phyloP scores from a whole-genome alignment of 2,797 vertebrate genomes.

The Lacerta viridis region DNA sequence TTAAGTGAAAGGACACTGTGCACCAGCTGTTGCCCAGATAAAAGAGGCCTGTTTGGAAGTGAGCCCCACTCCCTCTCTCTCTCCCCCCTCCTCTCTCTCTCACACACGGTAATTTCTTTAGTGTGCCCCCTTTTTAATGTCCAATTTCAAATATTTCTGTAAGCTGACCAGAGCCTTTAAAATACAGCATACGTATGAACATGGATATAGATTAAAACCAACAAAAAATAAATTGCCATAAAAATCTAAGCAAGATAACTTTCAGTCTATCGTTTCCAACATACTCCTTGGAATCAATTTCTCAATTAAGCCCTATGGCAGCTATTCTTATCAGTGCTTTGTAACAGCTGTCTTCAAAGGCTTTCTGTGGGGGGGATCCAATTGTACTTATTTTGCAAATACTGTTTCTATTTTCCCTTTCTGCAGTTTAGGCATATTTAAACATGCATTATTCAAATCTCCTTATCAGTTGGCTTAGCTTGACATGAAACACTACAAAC shows the following conservation, averaged over 20 bases:
- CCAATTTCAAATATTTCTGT: not conserved
- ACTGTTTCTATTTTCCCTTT: not conserved
- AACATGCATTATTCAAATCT: slow-evolving; percentile 21
- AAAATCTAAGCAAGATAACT: slow-evolving; percentile 20
- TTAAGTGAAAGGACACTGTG: no score
- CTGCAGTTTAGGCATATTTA: slow-evolving; percentile 31
- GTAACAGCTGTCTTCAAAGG: slow-evolving; percentile 23
- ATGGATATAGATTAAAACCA: not conserved
- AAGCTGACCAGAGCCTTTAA: not conserved
- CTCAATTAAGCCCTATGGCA: not conserved
- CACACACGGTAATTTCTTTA: not conserved
- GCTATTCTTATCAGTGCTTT: slow-evolving; percentile 10
- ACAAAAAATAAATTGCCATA: not conserved
- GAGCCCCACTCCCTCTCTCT: no score
- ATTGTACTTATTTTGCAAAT: slow-evolving; percentile 19
- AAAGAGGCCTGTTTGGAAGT: no score
- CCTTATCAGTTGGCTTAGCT: slow-evolving; percentile 19
- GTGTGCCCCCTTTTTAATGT: not conserved
- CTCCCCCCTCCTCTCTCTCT: no score
- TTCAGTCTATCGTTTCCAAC: slow-evolving; percentile 1
- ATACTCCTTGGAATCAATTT: slow-evolving; percentile 26
- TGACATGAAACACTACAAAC: slow-evolving; percentile 22
- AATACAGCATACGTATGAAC: not conserved
- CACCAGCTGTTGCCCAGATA: no score
- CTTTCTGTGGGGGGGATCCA: not conserved